A percentile compares a stretch with the other conserved stretches of the same genome.
Conservation (phyloP, 2,888 invertebrate species). For the Adela reaumurella region DNA sequence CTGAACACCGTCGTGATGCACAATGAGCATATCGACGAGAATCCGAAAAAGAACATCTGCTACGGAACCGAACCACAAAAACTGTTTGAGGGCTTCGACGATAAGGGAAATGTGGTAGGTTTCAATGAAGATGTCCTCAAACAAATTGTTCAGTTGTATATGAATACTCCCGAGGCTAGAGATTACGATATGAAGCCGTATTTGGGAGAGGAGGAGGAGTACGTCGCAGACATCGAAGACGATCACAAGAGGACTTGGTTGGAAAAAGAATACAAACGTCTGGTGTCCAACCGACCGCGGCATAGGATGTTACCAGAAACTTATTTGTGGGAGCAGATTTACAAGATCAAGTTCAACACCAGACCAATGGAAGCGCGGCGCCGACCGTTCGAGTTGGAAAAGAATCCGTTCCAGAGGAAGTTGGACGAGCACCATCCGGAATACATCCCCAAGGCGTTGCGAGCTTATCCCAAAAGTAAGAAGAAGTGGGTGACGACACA, state of each 20-base stretch:
- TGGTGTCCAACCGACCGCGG: conserved; percentile 65
- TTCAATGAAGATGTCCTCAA: conserved; percentile 78
- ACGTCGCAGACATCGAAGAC: conserved; percentile 66
- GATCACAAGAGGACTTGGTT: conserved; percentile 67
- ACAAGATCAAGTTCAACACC: conserved; percentile 68
- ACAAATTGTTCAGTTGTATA: conserved; percentile 69
- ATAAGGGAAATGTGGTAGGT: conserved; percentile 65
- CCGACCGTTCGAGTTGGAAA: conserved; percentile 65
- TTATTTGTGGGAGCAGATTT: conserved; percentile 80
- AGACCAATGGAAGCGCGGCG: conserved; percentile 64
- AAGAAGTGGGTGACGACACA: conserved; percentile 65
- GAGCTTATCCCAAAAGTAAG: conserved; percentile 59
- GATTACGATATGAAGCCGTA: conserved; percentile 70
- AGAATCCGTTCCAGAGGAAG: conserved; percentile 59
- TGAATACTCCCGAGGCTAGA: conserved; percentile 63
- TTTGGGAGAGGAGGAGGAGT: conserved; percentile 53
- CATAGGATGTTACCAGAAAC: conserved; percentile 64
- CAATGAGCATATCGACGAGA: conserved; percentile 57
- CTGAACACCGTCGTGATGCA: conserved; percentile 79
- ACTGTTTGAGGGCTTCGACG: conserved; percentile 71
- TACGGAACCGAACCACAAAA: conserved; percentile 70
- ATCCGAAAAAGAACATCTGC: conserved; percentile 73
- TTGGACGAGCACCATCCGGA: conserved; percentile 63
- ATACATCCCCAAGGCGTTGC: conserved; percentile 67
- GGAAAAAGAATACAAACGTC: conserved; percentile 63